Evolutionary conservation across 2,797 vertebrate genomes (phyloP), one percentile per base, ranked within the genome.

Genomic region (Zenarchopterus dispar): DNA sequence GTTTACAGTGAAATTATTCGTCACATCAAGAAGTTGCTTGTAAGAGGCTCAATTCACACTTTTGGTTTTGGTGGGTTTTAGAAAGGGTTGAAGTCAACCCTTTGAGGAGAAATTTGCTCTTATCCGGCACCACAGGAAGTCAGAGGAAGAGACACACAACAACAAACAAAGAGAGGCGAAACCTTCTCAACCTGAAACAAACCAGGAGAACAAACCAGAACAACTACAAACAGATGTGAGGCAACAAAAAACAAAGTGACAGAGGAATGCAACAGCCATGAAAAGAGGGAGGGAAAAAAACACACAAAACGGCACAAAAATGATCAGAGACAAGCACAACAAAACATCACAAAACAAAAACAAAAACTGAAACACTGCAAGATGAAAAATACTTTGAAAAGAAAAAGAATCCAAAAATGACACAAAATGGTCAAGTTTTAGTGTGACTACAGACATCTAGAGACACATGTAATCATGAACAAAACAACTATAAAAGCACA

Each of bases 71-170:
- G 52, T 23, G 5, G 2, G 36, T 41, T 22, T 23, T 44, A 5
- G 19, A 33, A 26, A 50, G 7, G 17, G 9, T 22, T 2, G 19
- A 70, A 51, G 55, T 56, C 64, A 42, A 36, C 16, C 45, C 36
- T 23, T 43, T 26, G 18, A 49, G 22, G 19, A 56, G 8, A 19
- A 6, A 4, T 48, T 45, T 41, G 10, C 33, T 9, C 6, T 8
- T 4, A 36, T 8, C 45, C 31, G 21, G 50, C 21, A 8, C 1
- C 15, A 4, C 39, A 24, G 39, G 2, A 6, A 42, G 23, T 10
- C 17, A 17, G 22, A 15, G 16, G 4, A 22, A 19, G 9, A 21
- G 17, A 13, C 1, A 16, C 5, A 56, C 31, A 13, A 15, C 21
- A 13, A 15, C 8, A 26, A 62, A 26, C 24, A 58, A 58, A 21